Evolutionary conservation across 2,888 invertebrate species (phyloP), one percentile per base, ranked within the genome.

Genomic region (Calameuta idolon): DNA sequence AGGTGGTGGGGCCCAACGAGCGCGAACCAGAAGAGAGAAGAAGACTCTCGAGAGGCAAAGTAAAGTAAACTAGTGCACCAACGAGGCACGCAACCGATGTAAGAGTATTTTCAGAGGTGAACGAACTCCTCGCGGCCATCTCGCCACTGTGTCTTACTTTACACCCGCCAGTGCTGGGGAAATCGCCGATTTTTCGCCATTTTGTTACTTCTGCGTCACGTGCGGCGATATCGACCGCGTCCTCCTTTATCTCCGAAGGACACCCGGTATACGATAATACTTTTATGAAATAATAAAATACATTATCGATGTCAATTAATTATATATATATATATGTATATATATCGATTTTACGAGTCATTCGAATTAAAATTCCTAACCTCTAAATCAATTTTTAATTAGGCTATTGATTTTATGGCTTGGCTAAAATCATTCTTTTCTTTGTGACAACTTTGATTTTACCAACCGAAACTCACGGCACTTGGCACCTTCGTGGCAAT

Each of bases 21-120:
- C 71, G 74, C 34, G 74, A 74, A 34, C 74, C 37, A 34, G 76
- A 74, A 71, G 76, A 74, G 33, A 35, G 71, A 75, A 75, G 71
- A 71, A 71, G 71, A 71, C 71, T 71, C 71, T 71, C 71, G 71
- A 71, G 71, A 71, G 71, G 71, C 33, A 71, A 71, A 71, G 85
- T 87, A 85, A 88, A 88, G 88, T 88, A 88, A 88, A 88, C 88
- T 88, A 88, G 88, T 87, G 88, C 88, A 88, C 85, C 84, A 81
- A 83, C 84, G 85, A 85, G 87, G 88, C 89, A 89, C 87, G 89
- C 89, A 88, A 88, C 88, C 83, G 85, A 88, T 87, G 87, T 86
- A 89, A 87, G 90, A 88, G 90, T 90, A 90, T 90, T 90, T 90
- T 90, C 89, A 89, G 84, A 85, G 90, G 90, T 90, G 87, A 89